phyloP scores from a whole-genome alignment of 2,888 invertebrate species.

The Nephrocerus scutellatus region DNA sequence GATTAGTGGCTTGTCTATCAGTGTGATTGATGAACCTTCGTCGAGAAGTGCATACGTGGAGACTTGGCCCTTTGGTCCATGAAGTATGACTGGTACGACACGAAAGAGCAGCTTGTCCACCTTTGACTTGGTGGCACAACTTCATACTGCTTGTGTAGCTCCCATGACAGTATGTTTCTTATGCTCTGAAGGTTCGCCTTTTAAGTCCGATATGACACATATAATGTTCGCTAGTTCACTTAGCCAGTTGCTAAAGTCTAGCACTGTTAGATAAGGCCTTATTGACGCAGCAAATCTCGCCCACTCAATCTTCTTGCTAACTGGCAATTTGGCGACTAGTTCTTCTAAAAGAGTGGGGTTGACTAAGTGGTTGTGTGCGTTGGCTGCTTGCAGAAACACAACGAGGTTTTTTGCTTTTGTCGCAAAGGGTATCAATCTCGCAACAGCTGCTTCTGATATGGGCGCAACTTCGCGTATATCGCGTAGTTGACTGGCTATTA shows the following conservation, averaged over 20 bases:
- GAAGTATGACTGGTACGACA: no score
- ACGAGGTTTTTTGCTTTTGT: conserved; percentile 10
- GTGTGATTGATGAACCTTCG: conserved; percentile 16
- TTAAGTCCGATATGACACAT: no score
- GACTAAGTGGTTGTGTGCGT: conserved; percentile 7
- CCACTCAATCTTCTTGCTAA: conserved; percentile 11
- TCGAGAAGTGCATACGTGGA: no score
- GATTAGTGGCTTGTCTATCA: conserved; percentile 12
- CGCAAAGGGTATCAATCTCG: conserved; percentile 6
- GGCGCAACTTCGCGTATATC: background rate
- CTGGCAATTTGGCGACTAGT: conserved; percentile 10
- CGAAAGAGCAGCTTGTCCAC: no score
- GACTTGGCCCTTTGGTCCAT: no score
- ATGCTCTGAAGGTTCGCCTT: no score
- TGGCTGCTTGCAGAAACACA: conserved; percentile 5
- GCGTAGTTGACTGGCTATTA: conserved; percentile 9
- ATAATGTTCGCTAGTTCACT: conserved; percentile 1
- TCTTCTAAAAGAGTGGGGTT: conserved; percentile 12
- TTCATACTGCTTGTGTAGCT: no score
- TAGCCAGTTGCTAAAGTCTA: conserved; percentile 11
- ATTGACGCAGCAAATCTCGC: conserved; percentile 7
- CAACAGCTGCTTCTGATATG: background rate
- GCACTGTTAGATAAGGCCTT: conserved; percentile 6
- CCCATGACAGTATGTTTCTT: no score
- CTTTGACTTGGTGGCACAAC: conserved; percentile 4